Conservation (phyloP, 2,113 vertebrate species). For the Casuarius casuarius region DNA sequence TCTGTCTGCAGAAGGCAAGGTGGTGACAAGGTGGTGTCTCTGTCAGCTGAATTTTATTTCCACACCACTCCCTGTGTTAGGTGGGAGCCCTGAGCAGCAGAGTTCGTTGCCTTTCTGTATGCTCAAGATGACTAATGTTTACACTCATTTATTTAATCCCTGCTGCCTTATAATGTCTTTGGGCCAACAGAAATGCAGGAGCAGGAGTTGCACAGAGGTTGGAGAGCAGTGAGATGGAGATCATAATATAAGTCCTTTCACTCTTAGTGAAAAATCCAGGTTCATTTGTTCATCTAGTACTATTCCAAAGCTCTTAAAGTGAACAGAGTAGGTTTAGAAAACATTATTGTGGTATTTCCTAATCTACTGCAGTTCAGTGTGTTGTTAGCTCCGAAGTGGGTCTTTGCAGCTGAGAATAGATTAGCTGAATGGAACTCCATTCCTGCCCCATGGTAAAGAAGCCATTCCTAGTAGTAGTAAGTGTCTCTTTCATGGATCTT, state of each 20-base stretch:
- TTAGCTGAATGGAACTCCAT: background rate
- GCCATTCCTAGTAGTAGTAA: background rate
- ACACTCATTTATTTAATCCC: constrained; percentile 23
- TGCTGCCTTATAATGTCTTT: background rate
- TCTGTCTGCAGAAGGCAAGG: background rate
- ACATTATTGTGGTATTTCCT: background rate
- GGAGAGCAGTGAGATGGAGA: background rate
- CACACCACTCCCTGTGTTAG: background rate
- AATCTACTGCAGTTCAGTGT: background rate
- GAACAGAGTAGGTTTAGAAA: background rate
- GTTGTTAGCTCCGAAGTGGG: background rate
- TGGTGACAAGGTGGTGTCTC: background rate
- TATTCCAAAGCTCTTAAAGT: background rate
- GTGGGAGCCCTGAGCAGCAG: background rate
- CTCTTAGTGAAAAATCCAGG: background rate
- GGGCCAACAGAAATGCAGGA: background rate
- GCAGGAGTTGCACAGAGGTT: background rate
- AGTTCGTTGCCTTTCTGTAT: background rate
- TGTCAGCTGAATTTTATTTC: background rate
- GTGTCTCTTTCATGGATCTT: background rate
- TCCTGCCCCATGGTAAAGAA: background rate
- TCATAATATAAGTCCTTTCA: background rate
- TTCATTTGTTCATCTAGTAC: background rate
- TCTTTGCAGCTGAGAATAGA: background rate
- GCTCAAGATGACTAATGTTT: background rate